Evolutionary conservation across 1,140 invertebrate species (phyloP).

Genomic region (Procambarus virginalis): DNA sequence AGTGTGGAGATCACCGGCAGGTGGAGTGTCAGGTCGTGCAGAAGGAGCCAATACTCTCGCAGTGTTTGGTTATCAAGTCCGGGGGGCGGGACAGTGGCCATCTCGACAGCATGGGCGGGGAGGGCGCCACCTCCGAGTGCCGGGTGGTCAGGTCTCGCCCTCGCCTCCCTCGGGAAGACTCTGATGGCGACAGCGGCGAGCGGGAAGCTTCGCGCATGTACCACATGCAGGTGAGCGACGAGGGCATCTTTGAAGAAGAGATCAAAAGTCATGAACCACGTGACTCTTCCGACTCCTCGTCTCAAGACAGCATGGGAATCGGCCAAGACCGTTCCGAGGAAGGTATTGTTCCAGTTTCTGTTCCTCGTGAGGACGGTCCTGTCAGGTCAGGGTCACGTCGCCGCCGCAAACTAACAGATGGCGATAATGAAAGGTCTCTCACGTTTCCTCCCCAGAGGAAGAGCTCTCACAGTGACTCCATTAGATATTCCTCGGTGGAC

Average conservation of each 20-base stretch:
- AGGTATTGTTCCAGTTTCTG: not conserved
- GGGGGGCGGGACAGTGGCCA: conserved; percentile 44
- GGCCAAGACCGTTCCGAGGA: conserved; percentile 33
- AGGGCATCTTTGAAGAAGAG: conserved; percentile 50
- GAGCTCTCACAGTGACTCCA: conserved; percentile 20
- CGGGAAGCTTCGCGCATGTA: conserved; percentile 31
- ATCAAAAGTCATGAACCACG: conserved; percentile 43
- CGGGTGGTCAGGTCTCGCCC: conserved; percentile 59
- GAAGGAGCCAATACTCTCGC: conserved; percentile 56
- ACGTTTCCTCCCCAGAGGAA: conserved; percentile 40
- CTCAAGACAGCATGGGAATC: conserved; percentile 66
- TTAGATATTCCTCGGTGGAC: conserved; percentile 51
- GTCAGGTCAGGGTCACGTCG: conserved; percentile 43
- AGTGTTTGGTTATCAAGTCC: conserved; percentile 61
- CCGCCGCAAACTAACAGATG: conserved; percentile 30
- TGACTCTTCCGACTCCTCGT: conserved; percentile 68
- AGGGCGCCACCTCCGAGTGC: conserved; percentile 51
- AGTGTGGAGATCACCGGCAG: conserved; percentile 16
- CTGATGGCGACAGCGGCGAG: conserved; percentile 58
- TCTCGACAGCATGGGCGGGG: conserved; percentile 19
- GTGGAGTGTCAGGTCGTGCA: conserved; percentile 62
- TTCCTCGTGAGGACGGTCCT: not conserved
- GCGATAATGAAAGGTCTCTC: conserved; percentile 31
- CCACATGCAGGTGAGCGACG: conserved; percentile 55
- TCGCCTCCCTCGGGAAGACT: conserved; percentile 61